A percentile compares a stretch with the other conserved stretches of the same genome.
phyloP scores from a whole-genome alignment of 2,888 invertebrate genomes.

The Drosophila neonasuta region DNA sequence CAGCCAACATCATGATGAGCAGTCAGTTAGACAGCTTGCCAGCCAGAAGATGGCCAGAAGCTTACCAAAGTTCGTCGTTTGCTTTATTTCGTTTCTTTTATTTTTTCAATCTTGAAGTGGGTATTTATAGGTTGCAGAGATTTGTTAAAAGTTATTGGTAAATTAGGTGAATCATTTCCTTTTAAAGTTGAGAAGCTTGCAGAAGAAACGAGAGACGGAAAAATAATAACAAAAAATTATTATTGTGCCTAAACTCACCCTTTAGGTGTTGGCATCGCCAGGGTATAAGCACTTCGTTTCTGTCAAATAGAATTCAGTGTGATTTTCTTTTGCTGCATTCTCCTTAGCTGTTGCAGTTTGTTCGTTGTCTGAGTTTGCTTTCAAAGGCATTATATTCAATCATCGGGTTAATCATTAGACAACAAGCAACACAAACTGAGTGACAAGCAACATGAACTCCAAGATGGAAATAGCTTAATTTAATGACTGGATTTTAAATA shows the following conservation, averaged over 20 bases:
- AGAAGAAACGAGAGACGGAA: background rate
- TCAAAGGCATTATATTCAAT: conserved; percentile 54
- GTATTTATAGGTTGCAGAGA: conserved; percentile 33
- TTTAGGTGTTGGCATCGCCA: background rate
- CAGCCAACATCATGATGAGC: conserved; percentile 52
- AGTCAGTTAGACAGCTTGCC: conserved; percentile 38
- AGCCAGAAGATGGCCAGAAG: conserved; percentile 16
- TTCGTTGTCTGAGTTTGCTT: conserved; percentile 38
- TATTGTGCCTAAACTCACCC: background rate
- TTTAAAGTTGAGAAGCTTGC: background rate
- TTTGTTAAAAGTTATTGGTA: conserved; percentile 20
- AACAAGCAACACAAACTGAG: conserved; percentile 30
- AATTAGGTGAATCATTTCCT: background rate
- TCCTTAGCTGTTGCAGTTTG: conserved; percentile 32
- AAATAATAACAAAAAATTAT: background rate
- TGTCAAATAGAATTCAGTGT: background rate
- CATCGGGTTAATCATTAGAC: conserved; percentile 56
- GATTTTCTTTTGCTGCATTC: conserved; percentile 20
- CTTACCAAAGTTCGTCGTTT: conserved; percentile 46
- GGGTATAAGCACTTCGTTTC: conserved; percentile 20
- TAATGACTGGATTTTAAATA: conserved; percentile 7
- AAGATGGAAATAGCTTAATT: conserved; percentile 12
- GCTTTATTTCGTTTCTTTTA: background rate
- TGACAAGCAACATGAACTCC: conserved; percentile 16
- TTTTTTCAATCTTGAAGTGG: conserved; percentile 10